A percentile compares a stretch with the other conserved stretches of the same genome.
Conservation (phyloP, 2,888 invertebrate genomes). For the Abrostola triplasia region DNA sequence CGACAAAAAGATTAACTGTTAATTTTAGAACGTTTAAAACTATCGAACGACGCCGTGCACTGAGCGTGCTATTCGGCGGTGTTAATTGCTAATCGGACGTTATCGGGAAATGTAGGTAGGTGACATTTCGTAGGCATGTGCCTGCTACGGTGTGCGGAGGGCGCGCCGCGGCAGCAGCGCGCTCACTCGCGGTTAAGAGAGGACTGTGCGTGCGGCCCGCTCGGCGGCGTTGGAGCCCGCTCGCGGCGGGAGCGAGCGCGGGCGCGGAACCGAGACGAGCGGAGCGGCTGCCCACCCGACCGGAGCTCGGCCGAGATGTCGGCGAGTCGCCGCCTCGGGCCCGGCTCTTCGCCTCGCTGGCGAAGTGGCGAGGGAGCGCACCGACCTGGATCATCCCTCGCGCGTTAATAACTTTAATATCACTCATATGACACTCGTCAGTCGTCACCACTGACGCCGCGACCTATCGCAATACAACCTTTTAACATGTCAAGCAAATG, state of each 20-base stretch:
- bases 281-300: constrained; percentile 51
- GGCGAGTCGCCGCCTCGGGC: constrained; percentile 28
- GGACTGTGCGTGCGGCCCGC: constrained; percentile 80
- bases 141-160: constrained; percentile 70
- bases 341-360: constrained; percentile 63
- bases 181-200: constrained; percentile 85
- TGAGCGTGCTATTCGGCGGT: constrained; percentile 76
- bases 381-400: constrained; percentile 82
- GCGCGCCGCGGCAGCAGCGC: constrained; percentile 85
- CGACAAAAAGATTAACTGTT: constrained; percentile 60
- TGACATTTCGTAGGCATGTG: constrained; percentile 84
- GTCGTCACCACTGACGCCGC: constrained; percentile 29
- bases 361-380: constrained; percentile 71
- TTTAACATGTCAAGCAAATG: constrained; percentile 50
- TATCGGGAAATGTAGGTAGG: constrained; percentile 79
- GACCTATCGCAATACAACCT: constrained; percentile 53
- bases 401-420: constrained; percentile 65
- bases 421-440: constrained; percentile 33
- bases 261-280: constrained; percentile 35
- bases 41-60: constrained; percentile 68
- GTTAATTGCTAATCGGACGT: constrained; percentile 78
- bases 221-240: constrained; percentile 55
- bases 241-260: constrained; percentile 61
- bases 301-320: constrained; percentile 47
- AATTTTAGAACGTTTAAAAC: constrained; percentile 55